These are phyloP conservation scores for Schrankia costaestrigalis DNA, from an alignment of 2,888 invertebrate species.

Conservation along the genomic window DNA sequence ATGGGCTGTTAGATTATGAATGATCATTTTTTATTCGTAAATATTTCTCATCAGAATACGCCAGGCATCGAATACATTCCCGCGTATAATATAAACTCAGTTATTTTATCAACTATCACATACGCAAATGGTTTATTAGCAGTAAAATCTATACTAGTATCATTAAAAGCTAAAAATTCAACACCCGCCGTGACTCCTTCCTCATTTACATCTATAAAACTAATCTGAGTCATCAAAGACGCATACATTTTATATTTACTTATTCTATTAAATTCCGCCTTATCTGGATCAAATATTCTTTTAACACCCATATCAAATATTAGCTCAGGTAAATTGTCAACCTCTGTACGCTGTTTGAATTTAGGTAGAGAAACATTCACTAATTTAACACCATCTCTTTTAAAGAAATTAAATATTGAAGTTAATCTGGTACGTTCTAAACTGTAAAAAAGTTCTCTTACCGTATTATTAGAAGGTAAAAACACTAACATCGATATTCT, in stretches of 20 bases:
- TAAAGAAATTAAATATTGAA: conserved; percentile 48
- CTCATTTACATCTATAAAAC: conserved; percentile 52
- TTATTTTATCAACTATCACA: conserved; percentile 50
- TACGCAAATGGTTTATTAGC: conserved; percentile 56
- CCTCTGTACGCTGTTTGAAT: conserved; percentile 45
- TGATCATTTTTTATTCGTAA: not conserved
- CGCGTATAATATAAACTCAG: conserved; percentile 56
- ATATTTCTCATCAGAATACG: not conserved
- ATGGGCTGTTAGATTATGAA: too few species aligned
- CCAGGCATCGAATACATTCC: conserved; percentile 53
- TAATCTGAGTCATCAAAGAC: conserved; percentile 52
- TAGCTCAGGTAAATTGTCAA: conserved; percentile 54
- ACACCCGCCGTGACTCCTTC: conserved; percentile 40
- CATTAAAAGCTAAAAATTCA: conserved; percentile 13
- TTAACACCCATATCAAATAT: conserved; percentile 58
- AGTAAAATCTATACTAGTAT: conserved; percentile 34
- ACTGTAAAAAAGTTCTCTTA: conserved; percentile 46
- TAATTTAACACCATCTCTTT: conserved; percentile 25
- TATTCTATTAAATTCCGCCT: conserved; percentile 48
- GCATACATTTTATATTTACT: conserved; percentile 48
- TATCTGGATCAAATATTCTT: conserved; percentile 51
- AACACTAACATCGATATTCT: conserved; percentile 53
- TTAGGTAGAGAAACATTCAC: conserved; percentile 54
- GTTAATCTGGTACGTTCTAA: conserved; percentile 43
- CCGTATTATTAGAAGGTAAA: conserved; percentile 35